These are phyloP conservation scores for Notarius quadriscutis DNA, from an alignment of 2,113 vertebrate genomes.

Conservation along the genomic window DNA sequence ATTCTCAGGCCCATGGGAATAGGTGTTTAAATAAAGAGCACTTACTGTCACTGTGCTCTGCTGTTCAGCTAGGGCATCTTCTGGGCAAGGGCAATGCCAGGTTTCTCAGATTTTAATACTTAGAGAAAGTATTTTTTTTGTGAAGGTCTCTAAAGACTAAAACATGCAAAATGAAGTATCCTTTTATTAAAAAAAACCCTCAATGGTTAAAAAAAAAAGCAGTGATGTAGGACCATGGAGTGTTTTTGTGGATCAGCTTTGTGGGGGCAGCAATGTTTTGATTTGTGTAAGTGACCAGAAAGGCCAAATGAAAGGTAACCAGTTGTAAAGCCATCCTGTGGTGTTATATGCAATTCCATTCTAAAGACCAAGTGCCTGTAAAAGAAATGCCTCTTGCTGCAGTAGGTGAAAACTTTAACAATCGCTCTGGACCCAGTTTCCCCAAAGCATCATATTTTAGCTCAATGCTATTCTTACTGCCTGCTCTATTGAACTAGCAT, in stretches of 20 bases:
- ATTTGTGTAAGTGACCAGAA: neutral
- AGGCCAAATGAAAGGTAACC: neutral
- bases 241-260: neutral
- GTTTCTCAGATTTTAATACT: neutral
- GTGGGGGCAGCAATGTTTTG: neutral
- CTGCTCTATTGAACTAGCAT: neutral
- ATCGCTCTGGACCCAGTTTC: slow-evolving; percentile 1
- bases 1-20: neutral
- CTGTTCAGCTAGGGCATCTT: neutral
- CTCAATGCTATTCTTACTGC: neutral
- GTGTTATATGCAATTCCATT: neutral
- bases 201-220: neutral
- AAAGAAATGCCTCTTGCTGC: neutral
- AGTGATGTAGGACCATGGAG: neutral
- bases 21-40: slow-evolving; percentile 3
- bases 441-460: neutral
- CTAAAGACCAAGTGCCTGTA: neutral
- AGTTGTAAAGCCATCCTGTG: neutral
- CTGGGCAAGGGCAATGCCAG: neutral
- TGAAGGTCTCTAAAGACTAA: neutral
- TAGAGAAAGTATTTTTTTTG: neutral
- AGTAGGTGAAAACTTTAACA: neutral
- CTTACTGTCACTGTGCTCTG: neutral
- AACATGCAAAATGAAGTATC: neutral
- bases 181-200: neutral